Percentiles rank a stretch among this genome's conserved stretches.
phyloP scores from a whole-genome alignment of 2,113 vertebrate species.

The Dasyornis broadbenti region DNA sequence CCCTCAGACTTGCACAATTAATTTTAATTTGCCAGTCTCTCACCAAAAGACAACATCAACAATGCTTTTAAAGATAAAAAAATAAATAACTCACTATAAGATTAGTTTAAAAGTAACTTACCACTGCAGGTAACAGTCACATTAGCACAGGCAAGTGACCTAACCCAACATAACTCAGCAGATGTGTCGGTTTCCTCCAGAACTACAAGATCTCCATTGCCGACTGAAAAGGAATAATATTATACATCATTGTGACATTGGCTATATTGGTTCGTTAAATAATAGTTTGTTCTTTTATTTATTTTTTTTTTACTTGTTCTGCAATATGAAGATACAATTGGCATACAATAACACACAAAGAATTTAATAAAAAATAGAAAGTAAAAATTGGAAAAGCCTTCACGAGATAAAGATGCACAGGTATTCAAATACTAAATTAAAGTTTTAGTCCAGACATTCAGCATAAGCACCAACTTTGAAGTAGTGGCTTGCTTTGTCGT shows the following conservation, averaged over 20 bases:
- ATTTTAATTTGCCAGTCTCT: not conserved
- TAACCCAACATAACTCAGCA: fast-evolving
- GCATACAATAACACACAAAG: not conserved
- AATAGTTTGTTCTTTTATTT: not conserved
- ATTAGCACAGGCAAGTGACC: fast-evolving
- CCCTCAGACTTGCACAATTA: not conserved
- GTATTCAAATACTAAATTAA: not conserved
- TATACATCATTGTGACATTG: not conserved
- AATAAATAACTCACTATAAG: not conserved
- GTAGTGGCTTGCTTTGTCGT: not conserved
- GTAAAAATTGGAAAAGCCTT: not conserved
- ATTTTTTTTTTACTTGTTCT: not conserved
- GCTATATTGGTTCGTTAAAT: not conserved
- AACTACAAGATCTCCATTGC: fast-evolving
- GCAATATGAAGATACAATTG: not conserved
- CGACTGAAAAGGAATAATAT: not conserved
- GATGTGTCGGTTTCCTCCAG: fast-evolving
- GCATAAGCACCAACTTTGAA: not conserved
- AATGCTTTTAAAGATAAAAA: not conserved
- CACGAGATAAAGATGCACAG: not conserved
- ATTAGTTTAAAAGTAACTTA: fast-evolving
- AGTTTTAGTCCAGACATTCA: not conserved
- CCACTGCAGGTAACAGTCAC: fast-evolving
- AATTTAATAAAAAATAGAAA: not conserved
- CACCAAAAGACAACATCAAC: not conserved